Percentiles rank a stretch among this genome's conserved stretches.
These are phyloP conservation scores for Cylindroiulus punctatus DNA, from an alignment of 2,888 invertebrate genomes.

Conservation along the genomic window DNA sequence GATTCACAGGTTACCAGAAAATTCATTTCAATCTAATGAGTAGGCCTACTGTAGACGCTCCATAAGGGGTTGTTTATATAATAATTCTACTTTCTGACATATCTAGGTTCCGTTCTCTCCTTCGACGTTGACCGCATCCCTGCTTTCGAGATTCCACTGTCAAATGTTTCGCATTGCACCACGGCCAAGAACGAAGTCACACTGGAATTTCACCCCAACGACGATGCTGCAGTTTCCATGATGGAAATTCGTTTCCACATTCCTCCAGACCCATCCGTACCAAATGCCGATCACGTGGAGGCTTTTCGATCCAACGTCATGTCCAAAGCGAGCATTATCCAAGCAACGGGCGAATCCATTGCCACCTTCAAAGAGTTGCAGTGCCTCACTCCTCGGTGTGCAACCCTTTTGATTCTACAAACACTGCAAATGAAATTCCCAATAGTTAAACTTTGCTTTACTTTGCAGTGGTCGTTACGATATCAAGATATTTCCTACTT, in stretches of 20 bases:
- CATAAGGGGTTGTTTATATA: no score
- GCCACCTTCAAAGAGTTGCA: constrained; percentile 96
- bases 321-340: constrained; percentile 97
- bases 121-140: constrained; percentile 85
- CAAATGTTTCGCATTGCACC: constrained; percentile 94
- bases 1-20: constrained; percentile 83
- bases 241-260: constrained; percentile 99
- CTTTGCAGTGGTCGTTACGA: constrained; percentile 91
- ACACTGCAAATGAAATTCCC: background rate
- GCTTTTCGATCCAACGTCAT: constrained; percentile 97
- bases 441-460: constrained; percentile 61
- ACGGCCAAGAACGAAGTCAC: constrained; percentile 98
- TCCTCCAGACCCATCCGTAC: constrained; percentile 86
- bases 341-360: constrained; percentile 97
- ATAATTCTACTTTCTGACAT: background rate
- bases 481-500: constrained; percentile 91
- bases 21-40: no score
- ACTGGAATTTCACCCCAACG: constrained; percentile 98
- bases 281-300: constrained; percentile 65
- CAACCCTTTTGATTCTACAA: constrained; percentile 19
- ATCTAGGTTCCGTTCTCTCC: constrained; percentile 76
- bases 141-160: constrained; percentile 95
- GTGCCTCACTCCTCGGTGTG: constrained; percentile 94
- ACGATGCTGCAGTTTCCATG: constrained; percentile 95
- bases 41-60: no score